Evolutionary conservation across 2,888 invertebrate species (phyloP).

Genomic region (Sminthurinus aureus): DNA sequence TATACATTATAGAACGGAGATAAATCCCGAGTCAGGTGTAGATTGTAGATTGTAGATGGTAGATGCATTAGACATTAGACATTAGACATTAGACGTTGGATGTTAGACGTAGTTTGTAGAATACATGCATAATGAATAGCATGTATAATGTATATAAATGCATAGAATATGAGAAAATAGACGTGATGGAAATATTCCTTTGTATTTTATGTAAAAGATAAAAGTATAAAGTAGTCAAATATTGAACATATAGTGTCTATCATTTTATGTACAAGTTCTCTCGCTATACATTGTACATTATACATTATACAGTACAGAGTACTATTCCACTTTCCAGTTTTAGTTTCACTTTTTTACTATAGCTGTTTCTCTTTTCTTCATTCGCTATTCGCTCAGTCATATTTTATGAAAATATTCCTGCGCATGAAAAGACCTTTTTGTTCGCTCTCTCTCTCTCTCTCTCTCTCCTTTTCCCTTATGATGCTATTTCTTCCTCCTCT

Average conservation of each 20-base stretch:
- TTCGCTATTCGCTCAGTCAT: conserved; percentile 6
- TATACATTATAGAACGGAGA: background rate
- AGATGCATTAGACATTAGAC: too few relatives aligned
- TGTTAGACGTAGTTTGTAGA: background rate
- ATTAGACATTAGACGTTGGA: background rate
- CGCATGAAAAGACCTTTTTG: conserved; percentile 5
- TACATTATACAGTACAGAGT: too few relatives aligned
- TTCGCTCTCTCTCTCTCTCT: too few relatives aligned
- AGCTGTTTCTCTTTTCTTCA: background rate
- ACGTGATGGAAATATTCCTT: too few relatives aligned
- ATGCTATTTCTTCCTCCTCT: background rate
- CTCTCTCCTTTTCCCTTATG: background rate
- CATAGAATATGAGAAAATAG: too few relatives aligned
- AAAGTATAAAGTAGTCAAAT: background rate
- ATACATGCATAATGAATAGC: background rate
- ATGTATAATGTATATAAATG: too few relatives aligned
- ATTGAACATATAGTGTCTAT: background rate
- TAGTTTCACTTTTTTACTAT: background rate
- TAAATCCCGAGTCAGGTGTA: background rate
- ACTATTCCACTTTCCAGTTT: too few relatives aligned
- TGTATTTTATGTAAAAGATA: too few relatives aligned
- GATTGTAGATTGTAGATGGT: background rate
- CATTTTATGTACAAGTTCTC: background rate
- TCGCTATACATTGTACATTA: too few relatives aligned
- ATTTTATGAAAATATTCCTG: conserved; percentile 22